These are phyloP conservation scores for Trichogramma dendrolimi DNA, from an alignment of 2,888 invertebrate species.

Conservation along the genomic window DNA sequence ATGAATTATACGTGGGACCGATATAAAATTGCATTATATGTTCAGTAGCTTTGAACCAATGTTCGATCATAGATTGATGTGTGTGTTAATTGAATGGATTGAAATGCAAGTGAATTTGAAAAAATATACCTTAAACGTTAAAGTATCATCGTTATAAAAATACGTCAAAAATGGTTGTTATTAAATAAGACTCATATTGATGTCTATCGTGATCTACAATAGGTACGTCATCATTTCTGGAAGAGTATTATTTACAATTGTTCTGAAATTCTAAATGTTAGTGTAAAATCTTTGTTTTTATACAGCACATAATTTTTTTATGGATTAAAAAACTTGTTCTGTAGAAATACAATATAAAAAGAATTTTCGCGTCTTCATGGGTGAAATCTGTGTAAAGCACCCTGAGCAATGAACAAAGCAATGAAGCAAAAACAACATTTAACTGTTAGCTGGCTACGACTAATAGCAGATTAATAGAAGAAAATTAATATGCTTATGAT, in stretches of 20 bases:
- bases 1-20: neutral
- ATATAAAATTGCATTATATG: neutral
- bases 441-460: conserved; percentile 12
- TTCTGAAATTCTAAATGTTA: conserved; percentile 18
- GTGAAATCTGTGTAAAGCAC: conserved; percentile 16
- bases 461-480: conserved; percentile 14
- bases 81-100: conserved; percentile 5
- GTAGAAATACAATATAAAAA: conserved; percentile 20
- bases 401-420: conserved; percentile 21
- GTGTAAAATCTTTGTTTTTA: conserved; percentile 22
- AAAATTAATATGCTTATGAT: conserved; percentile 13
- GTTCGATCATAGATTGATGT: neutral
- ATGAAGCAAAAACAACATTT: conserved; percentile 5
- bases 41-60: neutral
- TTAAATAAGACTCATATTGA: conserved; percentile 30
- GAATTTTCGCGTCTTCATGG: conserved; percentile 11
- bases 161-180: conserved; percentile 18
- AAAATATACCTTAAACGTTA: conserved; percentile 13
- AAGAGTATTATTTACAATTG: conserved; percentile 27
- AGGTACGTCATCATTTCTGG: conserved; percentile 17
- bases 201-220: conserved; percentile 25
- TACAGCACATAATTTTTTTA: conserved; percentile 17
- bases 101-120: conserved; percentile 28
- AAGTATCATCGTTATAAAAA: conserved; percentile 22
- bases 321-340: conserved; percentile 18